Evolutionary conservation across 2,113 vertebrate genomes (phyloP).

Genomic region (Gopherus evgoodei): DNA sequence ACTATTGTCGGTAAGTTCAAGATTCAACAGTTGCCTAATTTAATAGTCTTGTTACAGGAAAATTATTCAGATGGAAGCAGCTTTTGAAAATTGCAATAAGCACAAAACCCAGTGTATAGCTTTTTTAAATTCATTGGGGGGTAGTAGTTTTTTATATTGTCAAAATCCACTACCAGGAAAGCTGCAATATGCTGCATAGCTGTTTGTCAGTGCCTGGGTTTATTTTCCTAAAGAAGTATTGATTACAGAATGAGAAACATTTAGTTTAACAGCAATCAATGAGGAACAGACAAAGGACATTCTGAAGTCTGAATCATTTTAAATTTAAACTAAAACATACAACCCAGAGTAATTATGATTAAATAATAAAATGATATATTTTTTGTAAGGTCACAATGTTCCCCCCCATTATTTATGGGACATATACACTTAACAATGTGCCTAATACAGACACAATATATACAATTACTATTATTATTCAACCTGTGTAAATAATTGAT

Average conservation of each 20-base stretch:
- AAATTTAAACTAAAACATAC: slow-evolving; percentile 54
- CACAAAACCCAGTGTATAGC: neutral
- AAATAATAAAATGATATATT: neutral
- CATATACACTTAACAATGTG: neutral
- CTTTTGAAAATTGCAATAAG: slow-evolving; percentile 65
- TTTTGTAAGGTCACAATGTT: slow-evolving; percentile 28
- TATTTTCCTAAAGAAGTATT: slow-evolving; percentile 79
- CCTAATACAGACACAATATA: neutral
- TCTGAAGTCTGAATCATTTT: slow-evolving; percentile 74
- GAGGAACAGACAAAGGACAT: slow-evolving; percentile 75
- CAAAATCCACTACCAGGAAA: slow-evolving; percentile 43
- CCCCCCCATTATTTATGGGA: neutral
- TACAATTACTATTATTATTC: neutral
- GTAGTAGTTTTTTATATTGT: slow-evolving; percentile 59
- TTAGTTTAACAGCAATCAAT: slow-evolving; percentile 79
- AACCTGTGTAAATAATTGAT: neutral
- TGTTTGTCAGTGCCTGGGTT: slow-evolving; percentile 76
- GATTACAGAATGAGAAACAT: slow-evolving; percentile 81
- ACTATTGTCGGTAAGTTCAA: slow-evolving; percentile 36
- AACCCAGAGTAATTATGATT: slow-evolving; percentile 27
- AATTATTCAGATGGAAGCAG: slow-evolving; percentile 65
- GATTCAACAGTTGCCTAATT: slow-evolving; percentile 64
- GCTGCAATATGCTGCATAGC: slow-evolving; percentile 60
- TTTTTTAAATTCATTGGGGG: slow-evolving; percentile 44
- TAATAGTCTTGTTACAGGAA: slow-evolving; percentile 69